Conservation (phyloP, 2,888 invertebrate genomes). For the Lapara coniferarum region DNA sequence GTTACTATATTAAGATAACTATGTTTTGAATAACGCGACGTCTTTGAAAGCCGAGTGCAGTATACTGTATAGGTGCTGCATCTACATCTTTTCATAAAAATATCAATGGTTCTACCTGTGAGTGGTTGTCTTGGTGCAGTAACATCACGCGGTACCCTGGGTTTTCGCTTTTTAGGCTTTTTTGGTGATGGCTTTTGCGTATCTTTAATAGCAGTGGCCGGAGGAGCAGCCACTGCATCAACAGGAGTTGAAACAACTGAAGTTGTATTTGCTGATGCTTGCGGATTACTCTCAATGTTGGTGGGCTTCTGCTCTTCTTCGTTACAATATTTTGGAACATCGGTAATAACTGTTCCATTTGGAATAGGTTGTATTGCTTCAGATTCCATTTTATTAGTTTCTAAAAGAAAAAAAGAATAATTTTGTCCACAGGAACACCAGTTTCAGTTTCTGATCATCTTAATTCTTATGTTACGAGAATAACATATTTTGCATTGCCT, state of each 20-base stretch:
- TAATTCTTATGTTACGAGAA: no score
- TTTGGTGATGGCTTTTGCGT: slow-evolving; percentile 66
- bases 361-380: slow-evolving; percentile 26
- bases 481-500: no score
- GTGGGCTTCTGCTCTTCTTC: slow-evolving; percentile 34
- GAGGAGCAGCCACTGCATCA: background rate
- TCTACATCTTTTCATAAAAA: no score
- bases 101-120: slow-evolving; percentile 77
- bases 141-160: slow-evolving; percentile 87
- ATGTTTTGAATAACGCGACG: no score
- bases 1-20: no score
- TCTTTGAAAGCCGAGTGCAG: no score
- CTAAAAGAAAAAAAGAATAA: background rate
- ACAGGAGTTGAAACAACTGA: slow-evolving; percentile 13
- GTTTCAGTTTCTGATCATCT: no score
- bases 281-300: slow-evolving; percentile 7
- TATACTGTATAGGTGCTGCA: no score
- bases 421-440: no score
- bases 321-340: slow-evolving; percentile 25
- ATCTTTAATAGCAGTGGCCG: slow-evolving; percentile 46
- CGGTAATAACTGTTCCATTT: slow-evolving; percentile 29
- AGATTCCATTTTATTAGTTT: slow-evolving; percentile 29
- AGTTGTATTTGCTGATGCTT: slow-evolving; percentile 26
- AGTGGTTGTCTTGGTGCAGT: slow-evolving; percentile 89
- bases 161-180: slow-evolving; percentile 86